Evolutionary conservation across 2,888 invertebrate genomes (phyloP).

Genomic region (Globia sparganii): DNA sequence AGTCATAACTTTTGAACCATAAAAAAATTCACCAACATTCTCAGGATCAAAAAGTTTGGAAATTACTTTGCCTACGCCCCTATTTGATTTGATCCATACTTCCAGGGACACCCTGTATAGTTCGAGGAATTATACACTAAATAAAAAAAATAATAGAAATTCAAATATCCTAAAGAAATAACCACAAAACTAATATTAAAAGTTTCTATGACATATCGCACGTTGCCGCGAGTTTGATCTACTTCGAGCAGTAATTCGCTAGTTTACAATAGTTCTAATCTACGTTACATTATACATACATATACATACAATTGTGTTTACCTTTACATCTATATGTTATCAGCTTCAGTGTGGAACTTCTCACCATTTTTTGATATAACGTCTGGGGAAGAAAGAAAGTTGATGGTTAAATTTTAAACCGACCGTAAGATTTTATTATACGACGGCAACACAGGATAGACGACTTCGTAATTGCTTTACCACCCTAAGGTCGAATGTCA

Average conservation of each 20-base stretch:
- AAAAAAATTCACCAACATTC: too few species aligned
- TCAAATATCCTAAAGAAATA: conserved; percentile 8
- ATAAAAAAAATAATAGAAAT: conserved; percentile 2
- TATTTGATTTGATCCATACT: too few species aligned
- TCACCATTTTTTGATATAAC: conserved; percentile 71
- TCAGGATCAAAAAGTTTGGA: too few species aligned
- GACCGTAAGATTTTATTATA: too few species aligned
- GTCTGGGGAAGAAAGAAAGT: conserved; percentile 45
- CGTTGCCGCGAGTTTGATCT: conserved; percentile 51
- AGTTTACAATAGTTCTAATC: conserved; percentile 75
- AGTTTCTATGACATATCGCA: conserved; percentile 19
- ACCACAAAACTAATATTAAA: conserved; percentile 2
- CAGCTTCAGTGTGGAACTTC: conserved; percentile 75
- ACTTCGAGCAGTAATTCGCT: conserved; percentile 73
- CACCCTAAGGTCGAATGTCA: too few species aligned
- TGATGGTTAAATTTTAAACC: conserved; percentile 10
- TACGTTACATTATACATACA: conserved; percentile 80
- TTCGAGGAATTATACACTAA: conserved; percentile 11
- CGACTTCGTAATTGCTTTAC: too few species aligned
- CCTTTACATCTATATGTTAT: conserved; percentile 65
- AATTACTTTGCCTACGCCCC: too few species aligned
- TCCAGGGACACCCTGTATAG: too few species aligned
- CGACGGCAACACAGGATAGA: too few species aligned
- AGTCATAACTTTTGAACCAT: too few species aligned
- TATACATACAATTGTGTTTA: conserved; percentile 82